Evolutionary conservation across 2,113 vertebrate species (phyloP).

Genomic region (Tachuris rubrigastra): DNA sequence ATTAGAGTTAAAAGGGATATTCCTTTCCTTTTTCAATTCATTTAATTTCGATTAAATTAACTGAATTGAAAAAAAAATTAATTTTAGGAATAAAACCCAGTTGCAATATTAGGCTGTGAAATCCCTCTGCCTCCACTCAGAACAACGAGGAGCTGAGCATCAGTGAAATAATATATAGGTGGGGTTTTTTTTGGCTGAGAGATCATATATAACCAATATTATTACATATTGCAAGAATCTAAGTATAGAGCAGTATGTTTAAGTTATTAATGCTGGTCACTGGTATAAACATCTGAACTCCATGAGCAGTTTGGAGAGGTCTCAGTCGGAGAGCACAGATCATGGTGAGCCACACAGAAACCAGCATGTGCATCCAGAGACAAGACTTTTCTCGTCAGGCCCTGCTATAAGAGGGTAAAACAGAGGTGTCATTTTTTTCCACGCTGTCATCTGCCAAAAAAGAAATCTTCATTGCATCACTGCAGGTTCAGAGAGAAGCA

Average conservation of each 20-base stretch:
- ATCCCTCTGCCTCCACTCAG: not conserved
- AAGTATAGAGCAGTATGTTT: not conserved
- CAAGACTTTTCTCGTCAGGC: not conserved
- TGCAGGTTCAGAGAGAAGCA: not conserved
- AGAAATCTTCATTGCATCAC: not conserved
- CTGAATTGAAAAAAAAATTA: not conserved
- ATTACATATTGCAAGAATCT: not conserved
- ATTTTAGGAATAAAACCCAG: not conserved
- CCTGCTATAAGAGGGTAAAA: not conserved
- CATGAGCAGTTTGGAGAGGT: not conserved
- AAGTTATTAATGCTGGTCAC: not conserved
- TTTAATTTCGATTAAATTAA: not conserved
- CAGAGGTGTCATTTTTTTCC: not conserved
- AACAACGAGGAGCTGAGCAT: not conserved
- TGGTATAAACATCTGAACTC: not conserved
- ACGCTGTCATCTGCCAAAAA: not conserved
- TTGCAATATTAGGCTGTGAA: not conserved
- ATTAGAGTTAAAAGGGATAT: not conserved
- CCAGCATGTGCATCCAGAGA: not conserved
- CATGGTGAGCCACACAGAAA: not conserved
- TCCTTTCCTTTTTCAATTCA: not conserved
- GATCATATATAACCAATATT: not conserved
- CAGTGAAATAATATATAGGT: not conserved
- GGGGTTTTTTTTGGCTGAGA: rapidly evolving
- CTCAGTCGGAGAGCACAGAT: rapidly evolving